Conservation (phyloP, 2,113 vertebrate genomes). For the Cavia aperea region DNA sequence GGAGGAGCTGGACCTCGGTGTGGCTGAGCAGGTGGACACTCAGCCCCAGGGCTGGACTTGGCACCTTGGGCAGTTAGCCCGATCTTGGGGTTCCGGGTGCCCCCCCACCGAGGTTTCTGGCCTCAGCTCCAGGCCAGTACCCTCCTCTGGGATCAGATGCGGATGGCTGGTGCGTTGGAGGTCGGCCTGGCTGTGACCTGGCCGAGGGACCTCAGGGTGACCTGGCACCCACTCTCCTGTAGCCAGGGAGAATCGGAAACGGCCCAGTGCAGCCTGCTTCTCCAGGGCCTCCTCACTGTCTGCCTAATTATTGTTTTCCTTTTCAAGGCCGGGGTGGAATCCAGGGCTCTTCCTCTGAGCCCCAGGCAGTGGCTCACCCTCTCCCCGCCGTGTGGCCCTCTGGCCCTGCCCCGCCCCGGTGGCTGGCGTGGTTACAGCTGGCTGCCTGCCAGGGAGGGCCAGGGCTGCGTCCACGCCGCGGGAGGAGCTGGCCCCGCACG, state of each 20-base stretch:
- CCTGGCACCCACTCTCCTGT: fast-evolving
- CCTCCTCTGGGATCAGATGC: not conserved
- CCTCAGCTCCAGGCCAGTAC: fast-evolving
- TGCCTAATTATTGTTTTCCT: not conserved
- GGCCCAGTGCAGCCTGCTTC: too few relatives aligned
- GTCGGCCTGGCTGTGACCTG: not conserved
- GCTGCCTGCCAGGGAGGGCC: not conserved
- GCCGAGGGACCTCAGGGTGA: not conserved
- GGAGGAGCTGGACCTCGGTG: not conserved
- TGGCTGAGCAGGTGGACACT: not conserved
- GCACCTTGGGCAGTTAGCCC: not conserved
- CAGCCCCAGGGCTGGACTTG: too few relatives aligned
- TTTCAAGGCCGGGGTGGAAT: not conserved
- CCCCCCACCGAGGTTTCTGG: not conserved
- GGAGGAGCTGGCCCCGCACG: not conserved
- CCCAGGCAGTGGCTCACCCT: not conserved
- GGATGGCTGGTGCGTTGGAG: not conserved
- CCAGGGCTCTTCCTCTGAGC: not conserved
- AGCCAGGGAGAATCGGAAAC: not conserved
- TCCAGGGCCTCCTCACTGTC: not conserved
- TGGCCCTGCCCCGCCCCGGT: not conserved
- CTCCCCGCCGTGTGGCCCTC: fast-evolving
- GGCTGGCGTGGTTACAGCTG: not conserved
- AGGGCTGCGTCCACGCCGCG: fast-evolving
- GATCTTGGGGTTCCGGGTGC: fast-evolving